Evolutionary conservation across 2,797 vertebrate genomes (phyloP), one percentile per base, ranked within the genome.

Genomic region (Premnoplex brunnescens): DNA sequence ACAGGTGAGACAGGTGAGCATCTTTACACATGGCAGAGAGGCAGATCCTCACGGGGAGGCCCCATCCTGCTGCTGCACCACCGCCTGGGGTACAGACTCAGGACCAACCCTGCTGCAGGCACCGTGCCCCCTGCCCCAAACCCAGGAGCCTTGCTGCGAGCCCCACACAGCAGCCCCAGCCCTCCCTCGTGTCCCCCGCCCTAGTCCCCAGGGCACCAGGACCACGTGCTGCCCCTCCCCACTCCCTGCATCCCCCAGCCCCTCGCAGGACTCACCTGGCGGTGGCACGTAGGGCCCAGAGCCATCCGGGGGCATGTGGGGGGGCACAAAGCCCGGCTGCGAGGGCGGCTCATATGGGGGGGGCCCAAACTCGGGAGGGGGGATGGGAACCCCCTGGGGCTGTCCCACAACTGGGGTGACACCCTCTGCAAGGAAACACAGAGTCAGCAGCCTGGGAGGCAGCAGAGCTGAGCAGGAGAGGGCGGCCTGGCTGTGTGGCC

Each of bases 361-460:
- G 23, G 99, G 99, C 3, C 99, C 99, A 1, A 99, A 98, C 41
- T 99, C 99, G 44, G 98, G 98, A 74, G 99, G 99, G 66, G 98
- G 99, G 46, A 99, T 37, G 2, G 98, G 98, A 78, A 98, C 98
- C 85, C 98, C 98, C 48, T 98, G 98, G 14, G 98, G 98, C 43
- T 99, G 99, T 73, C 96, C 98, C 77, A 98, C 97, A 10, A 97
- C 98, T 10, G 98, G 95, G 12, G 98, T 95, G 39, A 96, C 97
- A 5, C 96, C 87, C 88, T 97, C 97, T 98, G 93, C 24, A 96
- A 77, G 69, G 79, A 90, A 89, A 89, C 15, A 34, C 3, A 21
- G 48, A 44, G 54, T 91, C 41, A 80, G 68, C 39, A 37, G 48
- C 12, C 4, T 22, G 16, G 27, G 58, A 89, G 36, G 85, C 6